Conservation (phyloP, 1,140 invertebrate genomes). For the Cyclina sinensis region DNA sequence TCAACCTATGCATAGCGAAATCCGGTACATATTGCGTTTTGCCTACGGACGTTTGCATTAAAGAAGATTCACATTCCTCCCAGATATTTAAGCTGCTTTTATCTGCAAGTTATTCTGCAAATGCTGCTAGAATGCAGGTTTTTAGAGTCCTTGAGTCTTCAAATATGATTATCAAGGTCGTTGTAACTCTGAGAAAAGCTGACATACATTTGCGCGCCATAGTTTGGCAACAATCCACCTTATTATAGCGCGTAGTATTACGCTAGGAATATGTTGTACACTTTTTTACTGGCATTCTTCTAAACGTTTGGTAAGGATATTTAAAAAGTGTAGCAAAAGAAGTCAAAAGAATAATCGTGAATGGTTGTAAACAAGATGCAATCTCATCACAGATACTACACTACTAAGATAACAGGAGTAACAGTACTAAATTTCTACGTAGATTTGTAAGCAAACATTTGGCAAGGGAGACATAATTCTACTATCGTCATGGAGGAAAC, state of each 20-base stretch:
- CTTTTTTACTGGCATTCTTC: background rate
- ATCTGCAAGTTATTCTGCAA: background rate
- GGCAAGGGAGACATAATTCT: slow-evolving; percentile 5
- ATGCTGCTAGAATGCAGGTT: background rate
- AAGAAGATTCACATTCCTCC: background rate
- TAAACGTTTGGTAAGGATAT: slow-evolving; percentile 6
- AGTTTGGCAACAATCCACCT: background rate
- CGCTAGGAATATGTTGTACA: slow-evolving; percentile 8
- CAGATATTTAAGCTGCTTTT: background rate
- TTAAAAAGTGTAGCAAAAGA: slow-evolving; percentile 22
- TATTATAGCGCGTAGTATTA: slow-evolving; percentile 38
- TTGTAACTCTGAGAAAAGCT: slow-evolving; percentile 17
- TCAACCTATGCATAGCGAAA: too few relatives aligned
- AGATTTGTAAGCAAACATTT: slow-evolving; percentile 40
- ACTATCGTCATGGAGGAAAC: slow-evolving; percentile 40
- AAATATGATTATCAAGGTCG: slow-evolving; percentile 17
- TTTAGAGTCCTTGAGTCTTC: slow-evolving; percentile 5
- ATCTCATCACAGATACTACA: slow-evolving; percentile 13
- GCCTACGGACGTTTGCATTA: too few relatives aligned
- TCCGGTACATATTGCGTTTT: too few relatives aligned
- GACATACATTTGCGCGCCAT: slow-evolving; percentile 19
- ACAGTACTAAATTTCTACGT: slow-evolving; percentile 42
- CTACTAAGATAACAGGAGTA: too few relatives aligned
- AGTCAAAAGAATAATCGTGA: slow-evolving; percentile 24
- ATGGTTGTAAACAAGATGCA: slow-evolving; percentile 35